Percentiles rank a stretch among this genome's conserved stretches.
These are phyloP conservation scores for sheep (Ovis aries) DNA, from an alignment of 2,113 vertebrate species.

Conservation along the genomic window ARS-UI_Ramb_v3.0 NC_056058.1:66373001-66373500, in stretches of 20 bases:
- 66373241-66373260: neutral
- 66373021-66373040: neutral
- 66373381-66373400: neutral
- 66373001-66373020: neutral
- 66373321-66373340: neutral
- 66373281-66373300: neutral
- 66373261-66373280: neutral
- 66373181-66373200: neutral
- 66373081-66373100: neutral
- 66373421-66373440: neutral
- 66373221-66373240: neutral
- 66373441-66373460: neutral
- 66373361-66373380: neutral
- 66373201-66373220: neutral
- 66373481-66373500: neutral
- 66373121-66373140: neutral
- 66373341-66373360: neutral
- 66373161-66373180: neutral
- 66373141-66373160: neutral
- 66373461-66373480: neutral
- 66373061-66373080: neutral
- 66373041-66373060: neutral
- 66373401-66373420: neutral
- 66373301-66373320: neutral
- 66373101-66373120: neutral